Evolutionary conservation across 2,888 invertebrate species (phyloP).

Genomic region (Dryococelus australis): DNA sequence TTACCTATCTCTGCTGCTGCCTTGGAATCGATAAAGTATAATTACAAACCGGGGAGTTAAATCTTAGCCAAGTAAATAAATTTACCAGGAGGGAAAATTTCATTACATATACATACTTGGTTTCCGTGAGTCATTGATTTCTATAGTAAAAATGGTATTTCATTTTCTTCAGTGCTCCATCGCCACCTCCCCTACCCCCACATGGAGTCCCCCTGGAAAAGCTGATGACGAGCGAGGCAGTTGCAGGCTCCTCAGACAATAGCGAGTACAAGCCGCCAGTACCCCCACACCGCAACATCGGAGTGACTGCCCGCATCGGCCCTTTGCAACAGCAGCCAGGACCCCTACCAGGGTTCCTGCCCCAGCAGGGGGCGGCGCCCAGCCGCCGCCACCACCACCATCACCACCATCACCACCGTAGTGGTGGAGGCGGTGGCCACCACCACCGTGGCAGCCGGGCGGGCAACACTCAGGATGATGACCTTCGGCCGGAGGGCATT

Average conservation of each 20-base stretch:
- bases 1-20: too few relatives aligned
- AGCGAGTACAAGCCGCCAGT: constrained; percentile 87
- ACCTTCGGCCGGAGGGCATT: background rate
- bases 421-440: constrained; percentile 47
- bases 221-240: constrained; percentile 56
- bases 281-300: constrained; percentile 83
- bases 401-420: constrained; percentile 58
- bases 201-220: constrained; percentile 54
- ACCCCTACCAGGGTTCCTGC: constrained; percentile 38
- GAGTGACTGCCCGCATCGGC: constrained; percentile 62
- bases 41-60: too few relatives aligned
- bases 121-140: background rate
- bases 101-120: too few relatives aligned
- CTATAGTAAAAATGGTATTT: background rate
- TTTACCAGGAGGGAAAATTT: too few relatives aligned
- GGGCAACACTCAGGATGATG: constrained; percentile 19
- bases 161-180: constrained; percentile 36
- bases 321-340: constrained; percentile 42
- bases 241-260: constrained; percentile 60
- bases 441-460: constrained; percentile 1
- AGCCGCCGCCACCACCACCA: constrained; percentile 58
- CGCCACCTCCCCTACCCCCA: constrained; percentile 49
- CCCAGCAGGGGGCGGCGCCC: constrained; percentile 44
- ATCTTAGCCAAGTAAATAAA: too few relatives aligned
- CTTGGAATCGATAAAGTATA: too few relatives aligned